Conservation (phyloP, 2,888 invertebrate species). For the Brachylomia viminalis region DNA sequence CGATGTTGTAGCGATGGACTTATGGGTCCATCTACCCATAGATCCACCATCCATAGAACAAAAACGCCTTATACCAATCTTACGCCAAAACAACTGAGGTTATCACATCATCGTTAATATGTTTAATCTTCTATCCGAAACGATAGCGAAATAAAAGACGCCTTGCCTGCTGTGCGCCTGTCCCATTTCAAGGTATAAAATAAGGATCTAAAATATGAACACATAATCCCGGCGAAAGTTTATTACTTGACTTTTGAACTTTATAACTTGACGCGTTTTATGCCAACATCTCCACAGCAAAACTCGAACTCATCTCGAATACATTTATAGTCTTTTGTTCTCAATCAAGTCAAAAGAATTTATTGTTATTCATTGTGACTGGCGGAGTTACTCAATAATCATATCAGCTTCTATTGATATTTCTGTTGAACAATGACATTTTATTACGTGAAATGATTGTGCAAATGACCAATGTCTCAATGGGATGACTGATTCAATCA, state of each 20-base stretch:
- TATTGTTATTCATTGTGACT: slow-evolving; percentile 31
- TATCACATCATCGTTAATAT: not conserved
- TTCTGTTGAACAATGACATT: slow-evolving; percentile 57
- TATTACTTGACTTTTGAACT: no score
- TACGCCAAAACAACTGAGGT: not conserved
- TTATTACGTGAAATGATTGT: slow-evolving; percentile 44
- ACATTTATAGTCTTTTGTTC: slow-evolving; percentile 24
- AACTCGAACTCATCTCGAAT: slow-evolving; percentile 1
- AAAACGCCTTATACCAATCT: not conserved
- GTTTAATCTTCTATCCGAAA: not conserved
- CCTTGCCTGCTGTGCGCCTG: not conserved
- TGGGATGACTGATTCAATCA: slow-evolving; percentile 51
- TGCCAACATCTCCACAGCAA: not conserved
- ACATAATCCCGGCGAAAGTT: not conserved
- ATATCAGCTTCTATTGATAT: slow-evolving; percentile 27
- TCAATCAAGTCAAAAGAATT: slow-evolving; percentile 54
- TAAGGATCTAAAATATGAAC: not conserved
- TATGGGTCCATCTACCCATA: not conserved
- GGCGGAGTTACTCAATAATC: slow-evolving; percentile 39
- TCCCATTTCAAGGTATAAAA: not conserved
- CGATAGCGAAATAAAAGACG: not conserved
- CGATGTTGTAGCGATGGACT: not conserved
- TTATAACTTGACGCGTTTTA: no score
- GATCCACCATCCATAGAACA: not conserved
- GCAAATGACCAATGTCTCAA: slow-evolving; percentile 51